phyloP scores from a whole-genome alignment of 2,797 vertebrate species.

The Pitangus sulphuratus region DNA sequence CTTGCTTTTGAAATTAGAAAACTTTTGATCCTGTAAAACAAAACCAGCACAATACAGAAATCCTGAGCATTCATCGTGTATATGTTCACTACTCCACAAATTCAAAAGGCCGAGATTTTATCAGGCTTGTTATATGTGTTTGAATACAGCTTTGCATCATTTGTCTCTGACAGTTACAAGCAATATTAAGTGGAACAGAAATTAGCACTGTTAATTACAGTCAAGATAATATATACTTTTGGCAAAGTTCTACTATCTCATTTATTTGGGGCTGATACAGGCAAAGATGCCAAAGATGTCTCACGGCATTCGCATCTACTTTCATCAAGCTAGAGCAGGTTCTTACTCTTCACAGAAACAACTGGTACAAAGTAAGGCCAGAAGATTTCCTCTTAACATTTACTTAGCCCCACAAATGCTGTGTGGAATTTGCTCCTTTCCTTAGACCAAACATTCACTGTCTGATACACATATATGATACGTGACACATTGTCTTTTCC shows the following conservation, averaged over 20 bases:
- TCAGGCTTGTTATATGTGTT: not conserved
- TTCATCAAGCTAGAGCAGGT: not conserved
- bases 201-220: conserved; percentile 11
- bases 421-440: not conserved
- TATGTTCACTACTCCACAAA: not conserved
- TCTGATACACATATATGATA: accelerated
- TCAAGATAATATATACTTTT: not conserved
- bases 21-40: not conserved
- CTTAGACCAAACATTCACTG: not conserved
- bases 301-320: accelerated
- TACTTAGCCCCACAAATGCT: not conserved
- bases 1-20: not conserved
- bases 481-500: not conserved
- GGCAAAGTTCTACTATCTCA: not conserved
- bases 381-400: not conserved
- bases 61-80: not conserved
- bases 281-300: not conserved
- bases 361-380: not conserved
- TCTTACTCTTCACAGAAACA: not conserved
- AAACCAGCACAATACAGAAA: not conserved
- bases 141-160: not conserved
- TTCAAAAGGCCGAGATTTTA: conserved; percentile 1
- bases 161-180: not conserved
- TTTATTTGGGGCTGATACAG: not conserved
- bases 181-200: not conserved